Conservation (phyloP, 2,113 vertebrate species). For the Amazona vittata region DNA sequence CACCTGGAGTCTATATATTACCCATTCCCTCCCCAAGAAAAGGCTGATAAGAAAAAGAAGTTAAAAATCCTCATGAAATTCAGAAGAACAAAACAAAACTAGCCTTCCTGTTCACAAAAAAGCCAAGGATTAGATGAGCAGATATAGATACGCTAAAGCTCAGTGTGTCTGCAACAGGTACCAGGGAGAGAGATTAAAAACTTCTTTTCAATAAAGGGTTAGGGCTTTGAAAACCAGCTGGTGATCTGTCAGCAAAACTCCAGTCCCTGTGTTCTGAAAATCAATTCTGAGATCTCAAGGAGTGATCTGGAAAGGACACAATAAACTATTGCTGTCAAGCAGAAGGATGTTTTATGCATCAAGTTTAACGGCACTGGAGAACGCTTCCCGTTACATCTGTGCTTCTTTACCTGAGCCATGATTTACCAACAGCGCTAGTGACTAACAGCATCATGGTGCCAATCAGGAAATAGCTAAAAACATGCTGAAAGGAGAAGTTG, state of each 20-base stretch:
- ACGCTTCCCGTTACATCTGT: not conserved
- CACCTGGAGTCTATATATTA: not conserved
- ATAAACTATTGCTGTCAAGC: not conserved
- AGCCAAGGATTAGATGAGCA: not conserved
- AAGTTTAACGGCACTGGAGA: not conserved
- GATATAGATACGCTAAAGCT: not conserved
- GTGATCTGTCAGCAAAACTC: not conserved
- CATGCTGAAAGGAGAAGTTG: not conserved
- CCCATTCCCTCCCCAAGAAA: not conserved
- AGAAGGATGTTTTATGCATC: not conserved
- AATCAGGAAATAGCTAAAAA: not conserved
- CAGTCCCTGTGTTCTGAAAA: not conserved
- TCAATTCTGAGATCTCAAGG: not conserved
- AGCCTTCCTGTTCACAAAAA: not conserved
- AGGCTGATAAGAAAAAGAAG: not conserved
- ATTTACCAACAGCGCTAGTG: not conserved
- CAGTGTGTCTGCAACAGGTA: not conserved
- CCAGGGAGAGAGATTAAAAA: not conserved
- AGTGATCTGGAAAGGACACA: not conserved
- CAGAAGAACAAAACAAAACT: not conserved
- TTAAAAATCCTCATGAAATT: fast-evolving
- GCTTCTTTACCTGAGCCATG: not conserved
- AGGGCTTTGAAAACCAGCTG: not conserved
- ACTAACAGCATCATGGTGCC: not conserved
- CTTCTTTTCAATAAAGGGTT: not conserved